phyloP scores from a whole-genome alignment of 2,113 vertebrate species.

The Gymnogyps californianus region DNA sequence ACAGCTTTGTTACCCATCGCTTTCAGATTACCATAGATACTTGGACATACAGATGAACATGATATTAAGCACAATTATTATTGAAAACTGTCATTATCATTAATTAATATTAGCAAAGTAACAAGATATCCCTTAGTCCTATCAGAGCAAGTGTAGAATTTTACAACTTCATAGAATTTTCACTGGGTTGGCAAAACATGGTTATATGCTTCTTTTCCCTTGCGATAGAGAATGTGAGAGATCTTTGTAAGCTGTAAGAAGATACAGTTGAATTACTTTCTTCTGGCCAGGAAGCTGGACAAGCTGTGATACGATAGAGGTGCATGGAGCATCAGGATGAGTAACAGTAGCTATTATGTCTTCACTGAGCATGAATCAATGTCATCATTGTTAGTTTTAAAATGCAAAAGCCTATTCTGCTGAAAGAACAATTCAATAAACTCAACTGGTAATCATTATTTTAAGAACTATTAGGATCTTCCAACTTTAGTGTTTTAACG shows the following conservation, averaged over 20 bases:
- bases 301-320: neutral
- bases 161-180: neutral
- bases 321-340: neutral
- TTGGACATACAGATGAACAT: neutral
- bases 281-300: neutral
- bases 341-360: neutral
- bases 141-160: neutral
- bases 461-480: neutral
- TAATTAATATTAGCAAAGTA: neutral
- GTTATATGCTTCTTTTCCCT: neutral
- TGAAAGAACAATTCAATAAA: neutral
- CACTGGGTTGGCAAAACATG: rapidly evolving
- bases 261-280: neutral
- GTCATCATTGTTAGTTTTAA: neutral
- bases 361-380: neutral
- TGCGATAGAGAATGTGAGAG: neutral
- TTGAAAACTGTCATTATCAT: neutral
- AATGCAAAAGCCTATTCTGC: neutral
- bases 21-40: neutral
- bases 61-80: neutral
- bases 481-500: neutral
- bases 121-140: neutral
- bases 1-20: neutral
- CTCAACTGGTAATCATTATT: neutral
- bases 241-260: neutral